These are phyloP conservation scores for Smithornis capensis DNA, from an alignment of 2,113 vertebrate genomes.

Conservation along the genomic window DNA sequence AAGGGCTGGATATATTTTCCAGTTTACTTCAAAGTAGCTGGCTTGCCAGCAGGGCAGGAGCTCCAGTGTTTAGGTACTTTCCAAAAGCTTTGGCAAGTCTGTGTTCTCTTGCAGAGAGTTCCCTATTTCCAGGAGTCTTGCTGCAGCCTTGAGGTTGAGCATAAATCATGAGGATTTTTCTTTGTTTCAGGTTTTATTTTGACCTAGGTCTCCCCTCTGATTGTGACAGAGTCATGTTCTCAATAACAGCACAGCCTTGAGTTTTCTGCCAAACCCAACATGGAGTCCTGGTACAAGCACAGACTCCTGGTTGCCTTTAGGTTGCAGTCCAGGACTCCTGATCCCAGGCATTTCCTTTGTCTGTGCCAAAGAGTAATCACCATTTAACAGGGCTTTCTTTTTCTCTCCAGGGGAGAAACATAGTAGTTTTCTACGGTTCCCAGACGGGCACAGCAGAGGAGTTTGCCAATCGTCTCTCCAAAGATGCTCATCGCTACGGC, in stretches of 20 bases:
- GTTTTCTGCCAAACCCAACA: neutral
- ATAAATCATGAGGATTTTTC: neutral
- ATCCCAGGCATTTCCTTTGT: neutral
- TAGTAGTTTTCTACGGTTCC: slow-evolving; percentile 96
- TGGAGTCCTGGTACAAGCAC: rapidly evolving
- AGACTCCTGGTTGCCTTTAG: neutral
- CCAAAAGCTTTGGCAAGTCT: neutral
- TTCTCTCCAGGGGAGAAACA: slow-evolving; percentile 84
- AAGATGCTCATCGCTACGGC: slow-evolving; percentile 94
- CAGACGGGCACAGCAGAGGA: slow-evolving; percentile 97
- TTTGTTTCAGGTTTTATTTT: neutral
- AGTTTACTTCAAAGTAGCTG: neutral
- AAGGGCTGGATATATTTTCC: neutral
- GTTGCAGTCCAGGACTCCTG: neutral
- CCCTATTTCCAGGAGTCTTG: neutral
- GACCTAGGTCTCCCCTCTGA: neutral
- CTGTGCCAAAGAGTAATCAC: neutral
- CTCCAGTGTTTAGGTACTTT: neutral
- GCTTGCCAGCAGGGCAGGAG: neutral
- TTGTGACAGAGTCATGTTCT: neutral
- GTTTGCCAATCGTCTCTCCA: slow-evolving; percentile 92
- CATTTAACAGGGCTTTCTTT: neutral
- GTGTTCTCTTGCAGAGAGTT: neutral
- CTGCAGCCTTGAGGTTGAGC: neutral
- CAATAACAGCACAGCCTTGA: neutral